Conservation (phyloP, 1,140 invertebrate species). For the Dendroctonus valens region DNA sequence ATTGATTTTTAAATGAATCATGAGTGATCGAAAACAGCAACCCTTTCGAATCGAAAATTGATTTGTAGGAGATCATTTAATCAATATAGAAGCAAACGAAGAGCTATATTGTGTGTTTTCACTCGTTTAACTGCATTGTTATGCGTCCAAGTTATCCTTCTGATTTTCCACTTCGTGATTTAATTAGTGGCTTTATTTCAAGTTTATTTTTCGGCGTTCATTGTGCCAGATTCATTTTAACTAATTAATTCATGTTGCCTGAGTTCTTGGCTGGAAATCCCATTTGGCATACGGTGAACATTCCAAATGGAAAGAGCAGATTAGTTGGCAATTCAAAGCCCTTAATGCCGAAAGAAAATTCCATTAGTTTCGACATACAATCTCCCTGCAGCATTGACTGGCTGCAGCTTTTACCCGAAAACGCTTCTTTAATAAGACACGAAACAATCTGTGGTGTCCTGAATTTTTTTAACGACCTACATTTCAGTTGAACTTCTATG, state of each 20-base stretch:
- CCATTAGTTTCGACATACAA: constrained; percentile 1
- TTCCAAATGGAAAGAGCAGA: not conserved
- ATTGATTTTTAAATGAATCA: too few relatives aligned
- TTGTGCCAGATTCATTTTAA: not conserved
- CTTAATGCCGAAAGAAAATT: constrained; percentile 2
- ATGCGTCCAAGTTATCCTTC: too few relatives aligned
- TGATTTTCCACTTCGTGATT: too few relatives aligned
- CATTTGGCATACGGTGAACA: not conserved
- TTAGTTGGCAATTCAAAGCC: constrained; percentile 3
- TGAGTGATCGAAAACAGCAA: too few relatives aligned
- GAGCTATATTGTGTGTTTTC: too few relatives aligned
- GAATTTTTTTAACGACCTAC: not conserved
- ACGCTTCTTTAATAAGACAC: constrained; percentile 1
- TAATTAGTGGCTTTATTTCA: too few relatives aligned
- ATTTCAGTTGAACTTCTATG: not conserved
- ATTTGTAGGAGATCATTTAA: too few relatives aligned
- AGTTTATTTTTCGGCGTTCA: too few relatives aligned
- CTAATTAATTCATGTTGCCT: not conserved
- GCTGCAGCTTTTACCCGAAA: not conserved
- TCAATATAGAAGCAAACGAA: too few relatives aligned
- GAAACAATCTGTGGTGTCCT: not conserved
- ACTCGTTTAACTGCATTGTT: too few relatives aligned
- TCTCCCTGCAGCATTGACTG: constrained; percentile 1
- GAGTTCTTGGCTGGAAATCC: not conserved
- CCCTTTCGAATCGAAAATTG: too few relatives aligned